Percentiles rank a stretch among this genome's conserved stretches.
Evolutionary conservation across 1,140 invertebrate species (phyloP).

Genomic region (Helicoverpa armigera): DNA sequence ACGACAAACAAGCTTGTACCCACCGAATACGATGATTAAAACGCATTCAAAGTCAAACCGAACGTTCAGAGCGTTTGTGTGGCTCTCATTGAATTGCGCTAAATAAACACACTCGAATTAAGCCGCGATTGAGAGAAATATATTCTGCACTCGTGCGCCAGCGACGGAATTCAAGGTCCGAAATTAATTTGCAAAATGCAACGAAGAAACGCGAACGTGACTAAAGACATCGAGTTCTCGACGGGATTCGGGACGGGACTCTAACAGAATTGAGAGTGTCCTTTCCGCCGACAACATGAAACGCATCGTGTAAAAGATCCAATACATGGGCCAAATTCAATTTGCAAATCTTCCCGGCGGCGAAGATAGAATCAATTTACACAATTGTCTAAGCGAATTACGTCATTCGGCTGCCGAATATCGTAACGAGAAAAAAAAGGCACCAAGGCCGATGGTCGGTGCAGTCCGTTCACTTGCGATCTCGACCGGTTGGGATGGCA

Average conservation of each 20-base stretch:
- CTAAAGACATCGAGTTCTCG: conserved; percentile 34
- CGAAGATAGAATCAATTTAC: conserved; percentile 70
- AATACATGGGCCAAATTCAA: conserved; percentile 63
- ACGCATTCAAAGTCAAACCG: conserved; percentile 41
- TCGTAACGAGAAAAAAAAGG: conserved; percentile 72
- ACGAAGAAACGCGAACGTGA: conserved; percentile 47
- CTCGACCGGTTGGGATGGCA: conserved; percentile 64
- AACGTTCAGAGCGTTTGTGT: conserved; percentile 20
- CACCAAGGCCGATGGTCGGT: conserved; percentile 67
- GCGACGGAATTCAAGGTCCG: conserved; percentile 45
- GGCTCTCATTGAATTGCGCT: conserved; percentile 37
- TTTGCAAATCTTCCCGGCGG: conserved; percentile 67
- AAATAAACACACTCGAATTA: conserved; percentile 47
- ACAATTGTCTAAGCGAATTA: conserved; percentile 70
- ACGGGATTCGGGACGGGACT: neutral
- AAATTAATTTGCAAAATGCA: conserved; percentile 52
- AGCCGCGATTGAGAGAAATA: conserved; percentile 34
- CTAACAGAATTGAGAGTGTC: conserved; percentile 41
- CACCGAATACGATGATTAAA: conserved; percentile 37
- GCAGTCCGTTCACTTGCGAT: conserved; percentile 82
- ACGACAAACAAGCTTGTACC: conserved; percentile 64
- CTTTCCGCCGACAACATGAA: conserved; percentile 6
- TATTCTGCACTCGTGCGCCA: conserved; percentile 43
- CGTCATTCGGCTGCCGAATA: conserved; percentile 73
- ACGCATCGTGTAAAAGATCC: conserved; percentile 49